Percentiles rank a stretch among this genome's conserved stretches.
Conservation (phyloP, 2,888 invertebrate species). For the Camponotus fellah region DNA sequence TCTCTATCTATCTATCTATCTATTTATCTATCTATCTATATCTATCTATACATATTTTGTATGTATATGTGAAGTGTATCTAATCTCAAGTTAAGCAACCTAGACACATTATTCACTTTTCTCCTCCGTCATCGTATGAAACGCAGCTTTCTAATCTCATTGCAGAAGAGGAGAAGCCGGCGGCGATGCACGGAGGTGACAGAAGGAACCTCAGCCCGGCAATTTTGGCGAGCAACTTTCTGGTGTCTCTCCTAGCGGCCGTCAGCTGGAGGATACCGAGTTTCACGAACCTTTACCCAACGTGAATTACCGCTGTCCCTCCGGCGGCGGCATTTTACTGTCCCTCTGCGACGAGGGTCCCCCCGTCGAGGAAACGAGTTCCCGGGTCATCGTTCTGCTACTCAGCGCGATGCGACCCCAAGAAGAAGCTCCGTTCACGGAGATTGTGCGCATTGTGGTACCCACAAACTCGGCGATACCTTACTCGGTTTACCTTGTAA, state of each 20-base stretch:
- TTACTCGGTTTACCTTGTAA: conserved; percentile 20
- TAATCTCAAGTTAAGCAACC: neutral
- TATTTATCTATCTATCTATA: neutral
- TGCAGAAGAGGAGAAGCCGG: conserved; percentile 84
- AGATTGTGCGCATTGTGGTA: conserved; percentile 30
- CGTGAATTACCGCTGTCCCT: conserved; percentile 78
- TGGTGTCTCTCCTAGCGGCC: conserved; percentile 82
- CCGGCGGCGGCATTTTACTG: conserved; percentile 32
- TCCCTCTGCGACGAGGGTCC: conserved; percentile 12
- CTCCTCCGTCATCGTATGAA: conserved; percentile 42
- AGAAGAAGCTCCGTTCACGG: conserved; percentile 23
- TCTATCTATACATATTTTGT: neutral
- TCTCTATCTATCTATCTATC: neutral
- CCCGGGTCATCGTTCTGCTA: conserved; percentile 21
- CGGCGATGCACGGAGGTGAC: conserved; percentile 85
- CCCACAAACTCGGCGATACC: conserved; percentile 16
- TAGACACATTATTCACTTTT: neutral
- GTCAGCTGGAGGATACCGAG: conserved; percentile 85
- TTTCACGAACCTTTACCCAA: conserved; percentile 84
- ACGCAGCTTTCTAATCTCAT: conserved; percentile 72
- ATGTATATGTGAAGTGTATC: neutral
- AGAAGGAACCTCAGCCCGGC: conserved; percentile 83
- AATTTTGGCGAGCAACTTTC: conserved; percentile 84
- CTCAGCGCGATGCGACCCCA: neutral
- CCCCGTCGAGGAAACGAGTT: conserved; percentile 39